Conservation (phyloP, 92 coral and sea anemone species). For the Siderastrea siderea region DNA sequence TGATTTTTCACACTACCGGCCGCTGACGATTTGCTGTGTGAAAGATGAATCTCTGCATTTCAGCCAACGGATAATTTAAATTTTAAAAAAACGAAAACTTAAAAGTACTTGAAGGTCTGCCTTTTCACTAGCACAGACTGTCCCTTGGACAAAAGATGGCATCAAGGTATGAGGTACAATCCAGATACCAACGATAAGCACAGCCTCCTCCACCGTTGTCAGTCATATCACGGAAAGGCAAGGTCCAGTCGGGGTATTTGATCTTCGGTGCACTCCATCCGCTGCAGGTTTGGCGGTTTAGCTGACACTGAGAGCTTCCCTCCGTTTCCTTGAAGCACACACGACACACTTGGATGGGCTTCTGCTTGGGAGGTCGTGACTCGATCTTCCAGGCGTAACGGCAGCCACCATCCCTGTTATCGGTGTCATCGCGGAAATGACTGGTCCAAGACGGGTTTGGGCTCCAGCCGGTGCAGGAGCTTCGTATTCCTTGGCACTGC, state of each 20-base stretch:
- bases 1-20: no score
- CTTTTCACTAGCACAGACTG: not conserved
- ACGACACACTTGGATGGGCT: conserved; percentile 9
- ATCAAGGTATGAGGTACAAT: not conserved
- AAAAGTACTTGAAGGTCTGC: no score
- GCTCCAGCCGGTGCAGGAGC: conserved; percentile 64
- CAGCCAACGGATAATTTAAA: no score
- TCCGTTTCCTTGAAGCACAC: conserved; percentile 55
- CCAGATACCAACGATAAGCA: conserved; percentile 51
- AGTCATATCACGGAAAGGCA: conserved; percentile 71
- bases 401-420: conserved; percentile 75
- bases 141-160: not conserved
- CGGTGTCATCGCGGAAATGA: conserved; percentile 73
- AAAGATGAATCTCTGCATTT: no score
- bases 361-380: conserved; percentile 36
- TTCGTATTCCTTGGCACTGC: conserved; percentile 62
- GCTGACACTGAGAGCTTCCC: conserved; percentile 54
- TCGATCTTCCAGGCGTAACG: conserved; percentile 70
- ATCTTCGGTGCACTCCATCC: conserved; percentile 26
- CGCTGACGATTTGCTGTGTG: no score
- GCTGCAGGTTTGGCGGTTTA: conserved; percentile 46
- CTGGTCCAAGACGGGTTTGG: conserved; percentile 33
- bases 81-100: no score
- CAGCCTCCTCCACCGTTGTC: conserved; percentile 74
- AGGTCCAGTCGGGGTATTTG: conserved; percentile 53